phyloP scores from a whole-genome alignment of 2,797 vertebrate genomes.

The Danio albolineatus region DNA sequence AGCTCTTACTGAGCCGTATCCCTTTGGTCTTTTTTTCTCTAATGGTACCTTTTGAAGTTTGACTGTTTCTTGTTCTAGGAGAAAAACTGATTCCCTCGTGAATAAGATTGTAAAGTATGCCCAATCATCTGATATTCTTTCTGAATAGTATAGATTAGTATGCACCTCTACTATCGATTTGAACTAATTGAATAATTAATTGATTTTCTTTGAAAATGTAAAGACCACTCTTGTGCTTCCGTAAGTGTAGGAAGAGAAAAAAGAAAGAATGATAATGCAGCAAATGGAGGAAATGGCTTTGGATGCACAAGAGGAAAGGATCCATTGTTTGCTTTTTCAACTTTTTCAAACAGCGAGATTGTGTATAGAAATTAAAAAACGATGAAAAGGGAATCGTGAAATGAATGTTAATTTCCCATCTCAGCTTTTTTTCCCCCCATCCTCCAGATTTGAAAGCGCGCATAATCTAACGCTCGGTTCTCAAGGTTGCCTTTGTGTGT shows the following conservation, averaged over 20 bases:
- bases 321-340: conserved; percentile 2
- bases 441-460: background rate
- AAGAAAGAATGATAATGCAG: background rate
- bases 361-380: background rate
- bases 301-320: background rate
- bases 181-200: conserved; percentile 26
- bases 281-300: background rate
- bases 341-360: conserved; percentile 4
- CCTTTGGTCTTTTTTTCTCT: conserved; percentile 15
- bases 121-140: conserved; percentile 17
- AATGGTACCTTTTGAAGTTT: conserved; percentile 13
- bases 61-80: background rate
- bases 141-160: background rate
- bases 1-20: background rate
- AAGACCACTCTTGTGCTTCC: conserved; percentile 2
- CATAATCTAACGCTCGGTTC: conserved; percentile 11
- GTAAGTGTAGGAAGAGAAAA: background rate
- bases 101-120: conserved; percentile 1
- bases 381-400: background rate
- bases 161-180: conserved; percentile 11
- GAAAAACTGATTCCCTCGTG: background rate
- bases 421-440: conserved; percentile 3
- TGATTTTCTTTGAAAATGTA: background rate
- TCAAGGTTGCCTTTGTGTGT: conserved; percentile 26
- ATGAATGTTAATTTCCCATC: background rate